phyloP scores from a whole-genome alignment of 2,113 vertebrate genomes.

The Rhinopomastus cyanomelas region DNA sequence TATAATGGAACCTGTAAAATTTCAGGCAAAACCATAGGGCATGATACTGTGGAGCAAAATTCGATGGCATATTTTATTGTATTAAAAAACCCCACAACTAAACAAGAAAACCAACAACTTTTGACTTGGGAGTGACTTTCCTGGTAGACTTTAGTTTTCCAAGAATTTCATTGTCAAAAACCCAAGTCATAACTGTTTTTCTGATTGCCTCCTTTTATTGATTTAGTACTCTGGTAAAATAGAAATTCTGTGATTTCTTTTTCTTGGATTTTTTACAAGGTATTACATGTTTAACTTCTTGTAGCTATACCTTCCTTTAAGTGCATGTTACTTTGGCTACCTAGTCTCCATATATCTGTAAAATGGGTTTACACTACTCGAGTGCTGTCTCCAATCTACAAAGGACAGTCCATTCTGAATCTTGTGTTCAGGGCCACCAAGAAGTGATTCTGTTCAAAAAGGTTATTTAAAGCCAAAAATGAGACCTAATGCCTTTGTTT shows the following conservation, averaged over 20 bases:
- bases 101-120: background rate
- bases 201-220: background rate
- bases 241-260: background rate
- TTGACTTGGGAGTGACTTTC: background rate
- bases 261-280: background rate
- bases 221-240: background rate
- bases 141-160: background rate
- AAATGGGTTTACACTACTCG: background rate
- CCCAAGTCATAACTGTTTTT: background rate
- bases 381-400: background rate
- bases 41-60: background rate
- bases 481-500: background rate
- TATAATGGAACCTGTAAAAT: background rate
- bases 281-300: background rate
- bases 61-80: background rate
- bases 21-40: background rate
- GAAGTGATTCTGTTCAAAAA: background rate
- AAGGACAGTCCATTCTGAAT: background rate
- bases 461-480: background rate
- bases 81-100: background rate
- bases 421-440: rapidly evolving
- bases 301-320: background rate
- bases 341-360: background rate
- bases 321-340: background rate
- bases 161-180: background rate